Conservation (phyloP, 1,140 invertebrate species). For the Bombus sibiricus region DNA sequence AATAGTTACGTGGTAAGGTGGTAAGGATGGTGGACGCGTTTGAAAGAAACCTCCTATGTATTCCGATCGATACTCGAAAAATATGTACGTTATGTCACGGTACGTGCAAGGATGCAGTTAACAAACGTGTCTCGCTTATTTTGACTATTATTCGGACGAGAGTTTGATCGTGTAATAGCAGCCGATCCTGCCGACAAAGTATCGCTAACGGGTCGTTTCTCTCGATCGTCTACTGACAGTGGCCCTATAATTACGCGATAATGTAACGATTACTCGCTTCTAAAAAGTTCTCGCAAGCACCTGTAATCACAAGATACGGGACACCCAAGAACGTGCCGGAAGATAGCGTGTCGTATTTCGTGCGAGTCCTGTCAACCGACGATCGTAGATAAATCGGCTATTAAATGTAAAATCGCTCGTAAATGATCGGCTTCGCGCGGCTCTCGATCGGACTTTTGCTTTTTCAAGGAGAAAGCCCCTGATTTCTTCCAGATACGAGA, state of each 20-base stretch:
- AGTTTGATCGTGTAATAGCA: neutral
- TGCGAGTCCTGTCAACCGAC: slow-evolving; percentile 29
- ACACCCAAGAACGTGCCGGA: neutral
- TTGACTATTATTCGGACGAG: neutral
- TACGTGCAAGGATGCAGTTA: neutral
- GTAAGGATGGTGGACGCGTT: neutral
- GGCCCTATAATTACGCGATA: slow-evolving; percentile 51
- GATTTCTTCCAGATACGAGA: slow-evolving; percentile 30
- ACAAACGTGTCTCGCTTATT: neutral
- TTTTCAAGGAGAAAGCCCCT: slow-evolving; percentile 29
- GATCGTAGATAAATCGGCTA: slow-evolving; percentile 22
- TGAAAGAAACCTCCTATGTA: no score
- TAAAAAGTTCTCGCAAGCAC: slow-evolving; percentile 15
- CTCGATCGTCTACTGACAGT: slow-evolving; percentile 21
- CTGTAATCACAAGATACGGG: slow-evolving; percentile 49
- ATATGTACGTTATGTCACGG: no score
- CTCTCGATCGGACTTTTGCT: slow-evolving; percentile 24
- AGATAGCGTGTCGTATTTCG: neutral
- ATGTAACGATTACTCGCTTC: slow-evolving; percentile 5
- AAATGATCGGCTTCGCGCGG: slow-evolving; percentile 20
- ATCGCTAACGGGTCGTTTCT: neutral
- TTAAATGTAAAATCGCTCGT: slow-evolving; percentile 52
- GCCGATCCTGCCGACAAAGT: neutral
- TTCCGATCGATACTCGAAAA: neutral
- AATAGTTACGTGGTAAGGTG: neutral